A percentile compares a stretch with the other conserved stretches of the same genome.
Conservation (phyloP, 2,888 invertebrate species). For the Eueremaeus valkanovi region DNA sequence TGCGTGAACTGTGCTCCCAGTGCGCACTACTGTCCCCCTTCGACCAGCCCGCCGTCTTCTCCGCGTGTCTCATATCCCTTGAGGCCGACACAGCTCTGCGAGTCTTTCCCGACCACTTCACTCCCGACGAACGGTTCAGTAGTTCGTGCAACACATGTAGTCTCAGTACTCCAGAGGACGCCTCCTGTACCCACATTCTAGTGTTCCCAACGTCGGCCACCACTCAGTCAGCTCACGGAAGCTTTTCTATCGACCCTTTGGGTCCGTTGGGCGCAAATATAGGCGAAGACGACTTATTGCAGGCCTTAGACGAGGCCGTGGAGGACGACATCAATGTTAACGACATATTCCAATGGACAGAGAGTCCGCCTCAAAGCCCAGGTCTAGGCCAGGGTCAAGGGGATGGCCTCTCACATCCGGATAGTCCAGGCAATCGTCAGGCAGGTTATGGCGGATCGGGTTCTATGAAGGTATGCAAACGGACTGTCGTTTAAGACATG, state of each 20-base stretch:
- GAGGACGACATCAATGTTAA: slow-evolving; percentile 52
- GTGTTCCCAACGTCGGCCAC: slow-evolving; percentile 97
- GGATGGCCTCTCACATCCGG: slow-evolving; percentile 52
- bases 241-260: slow-evolving; percentile 34
- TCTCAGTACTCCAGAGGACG: slow-evolving; percentile 91
- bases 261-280: slow-evolving; percentile 44
- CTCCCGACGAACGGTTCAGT: slow-evolving; percentile 87
- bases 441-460: slow-evolving; percentile 23
- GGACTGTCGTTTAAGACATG: neutral
- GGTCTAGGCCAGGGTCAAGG: slow-evolving; percentile 53
- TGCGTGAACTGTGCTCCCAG: slow-evolving; percentile 85
- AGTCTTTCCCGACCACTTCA: slow-evolving; percentile 86
- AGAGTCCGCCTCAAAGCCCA: slow-evolving; percentile 58
- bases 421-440: slow-evolving; percentile 59
- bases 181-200: slow-evolving; percentile 93
- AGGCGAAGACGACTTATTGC: slow-evolving; percentile 51
- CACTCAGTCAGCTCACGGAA: slow-evolving; percentile 60
- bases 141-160: slow-evolving; percentile 76
- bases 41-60: slow-evolving; percentile 84
- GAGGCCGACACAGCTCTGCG: slow-evolving; percentile 84
- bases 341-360: slow-evolving; percentile 72
- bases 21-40: slow-evolving; percentile 76
- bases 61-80: slow-evolving; percentile 94
- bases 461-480: slow-evolving; percentile 36
- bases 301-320: slow-evolving; percentile 32